Conservation (phyloP, 2,113 vertebrate genomes). For the Elgaria multicarinata region DNA sequence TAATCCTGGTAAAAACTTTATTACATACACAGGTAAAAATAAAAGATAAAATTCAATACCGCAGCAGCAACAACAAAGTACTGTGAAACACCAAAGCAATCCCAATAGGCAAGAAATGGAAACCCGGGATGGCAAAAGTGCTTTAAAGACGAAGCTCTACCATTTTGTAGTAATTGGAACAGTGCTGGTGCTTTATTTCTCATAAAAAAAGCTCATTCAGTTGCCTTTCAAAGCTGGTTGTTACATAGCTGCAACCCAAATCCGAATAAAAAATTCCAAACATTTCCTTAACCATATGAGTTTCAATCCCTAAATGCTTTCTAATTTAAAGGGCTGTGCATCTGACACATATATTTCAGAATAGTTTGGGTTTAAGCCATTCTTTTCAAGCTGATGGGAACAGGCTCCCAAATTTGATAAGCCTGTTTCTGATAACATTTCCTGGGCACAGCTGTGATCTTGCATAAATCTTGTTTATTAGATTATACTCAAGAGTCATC, state of each 20-base stretch:
- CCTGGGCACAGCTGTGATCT: background rate
- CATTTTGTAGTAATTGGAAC: background rate
- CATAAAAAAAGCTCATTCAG: background rate
- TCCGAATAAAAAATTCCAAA: slow-evolving; percentile 20
- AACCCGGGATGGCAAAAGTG: background rate
- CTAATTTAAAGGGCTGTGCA: background rate
- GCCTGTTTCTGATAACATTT: background rate
- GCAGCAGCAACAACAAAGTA: background rate
- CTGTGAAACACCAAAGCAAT: background rate
- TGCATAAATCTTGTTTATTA: background rate
- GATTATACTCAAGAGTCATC: background rate
- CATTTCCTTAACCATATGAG: slow-evolving; percentile 21
- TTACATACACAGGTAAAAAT: background rate
- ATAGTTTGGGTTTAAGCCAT: background rate
- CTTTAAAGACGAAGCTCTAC: background rate
- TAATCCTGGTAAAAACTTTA: background rate
- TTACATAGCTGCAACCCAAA: accelerated
- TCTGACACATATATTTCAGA: background rate
- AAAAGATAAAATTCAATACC: background rate
- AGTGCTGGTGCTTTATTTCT: background rate
- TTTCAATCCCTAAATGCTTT: slow-evolving; percentile 8
- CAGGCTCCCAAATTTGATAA: slow-evolving; percentile 4
- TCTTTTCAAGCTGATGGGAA: background rate
- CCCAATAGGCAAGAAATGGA: accelerated
- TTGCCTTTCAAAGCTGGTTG: background rate